Evolutionary conservation across 2,888 invertebrate genomes (phyloP).

Genomic region (Zhengitettix transpicula): DNA sequence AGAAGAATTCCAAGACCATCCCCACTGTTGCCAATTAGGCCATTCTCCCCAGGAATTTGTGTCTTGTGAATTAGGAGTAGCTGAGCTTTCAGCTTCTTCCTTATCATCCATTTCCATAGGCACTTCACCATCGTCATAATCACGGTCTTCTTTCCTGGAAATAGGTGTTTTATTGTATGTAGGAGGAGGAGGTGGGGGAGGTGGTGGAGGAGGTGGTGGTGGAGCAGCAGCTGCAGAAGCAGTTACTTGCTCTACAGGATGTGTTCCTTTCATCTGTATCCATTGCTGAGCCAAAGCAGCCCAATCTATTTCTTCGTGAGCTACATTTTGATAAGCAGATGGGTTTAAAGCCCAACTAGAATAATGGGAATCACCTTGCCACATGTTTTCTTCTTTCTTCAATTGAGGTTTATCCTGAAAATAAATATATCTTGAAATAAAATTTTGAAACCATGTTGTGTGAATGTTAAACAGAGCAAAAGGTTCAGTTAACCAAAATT

Average conservation of each 20-base stretch:
- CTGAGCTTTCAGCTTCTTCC: slow-evolving; percentile 28
- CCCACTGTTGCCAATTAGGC: slow-evolving; percentile 17
- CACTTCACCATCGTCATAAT: slow-evolving; percentile 59
- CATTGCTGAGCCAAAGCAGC: slow-evolving; percentile 92
- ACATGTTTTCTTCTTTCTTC: slow-evolving; percentile 9
- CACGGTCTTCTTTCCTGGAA: slow-evolving; percentile 21
- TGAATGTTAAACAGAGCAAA: too few relatives aligned
- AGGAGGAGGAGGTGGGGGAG: slow-evolving; percentile 40
- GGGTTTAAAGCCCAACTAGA: slow-evolving; percentile 70
- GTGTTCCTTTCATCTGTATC: slow-evolving; percentile 86
- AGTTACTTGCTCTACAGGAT: slow-evolving; percentile 36
- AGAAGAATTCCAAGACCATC: slow-evolving; percentile 16
- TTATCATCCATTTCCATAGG: slow-evolving; percentile 75
- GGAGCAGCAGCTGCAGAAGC: slow-evolving; percentile 42
- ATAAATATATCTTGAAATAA: too few relatives aligned
- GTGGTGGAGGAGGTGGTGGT: slow-evolving; percentile 36
- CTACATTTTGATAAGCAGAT: slow-evolving; percentile 62
- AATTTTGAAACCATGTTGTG: too few relatives aligned
- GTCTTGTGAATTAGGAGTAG: slow-evolving; percentile 18
- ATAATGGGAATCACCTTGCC: slow-evolving; percentile 14
- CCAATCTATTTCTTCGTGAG: slow-evolving; percentile 86
- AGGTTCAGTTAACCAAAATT: too few relatives aligned
- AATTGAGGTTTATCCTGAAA: too few relatives aligned
- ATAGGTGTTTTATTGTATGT: slow-evolving; percentile 19
- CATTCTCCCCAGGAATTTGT: slow-evolving; percentile 16